These are phyloP conservation scores for Henricia sp. DNA, from an alignment of 53 echinoderm and acorn worm species.

Conservation along the genomic window DNA sequence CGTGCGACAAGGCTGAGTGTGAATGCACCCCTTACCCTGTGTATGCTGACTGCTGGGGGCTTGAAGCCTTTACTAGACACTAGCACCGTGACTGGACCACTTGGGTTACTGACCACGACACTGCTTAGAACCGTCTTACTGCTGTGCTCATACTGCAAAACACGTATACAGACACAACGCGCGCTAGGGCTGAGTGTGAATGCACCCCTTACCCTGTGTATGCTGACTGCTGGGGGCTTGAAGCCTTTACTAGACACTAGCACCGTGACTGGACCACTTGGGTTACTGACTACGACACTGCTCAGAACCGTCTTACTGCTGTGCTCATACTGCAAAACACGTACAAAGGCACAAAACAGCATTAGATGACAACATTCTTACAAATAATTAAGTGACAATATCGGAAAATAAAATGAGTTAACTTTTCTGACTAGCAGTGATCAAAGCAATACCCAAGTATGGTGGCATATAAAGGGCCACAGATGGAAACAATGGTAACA, in stretches of 20 bases:
- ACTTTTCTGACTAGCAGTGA: too few species aligned
- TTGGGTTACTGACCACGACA: conserved; percentile 77
- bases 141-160: conserved; percentile 82
- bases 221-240: conserved; percentile 68
- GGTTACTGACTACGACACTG: conserved; percentile 76
- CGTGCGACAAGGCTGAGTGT: too few species aligned
- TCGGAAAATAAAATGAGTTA: too few species aligned
- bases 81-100: conserved; percentile 57
- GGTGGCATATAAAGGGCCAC: too few species aligned
- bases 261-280: conserved; percentile 63
- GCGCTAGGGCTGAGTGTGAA: too few species aligned
- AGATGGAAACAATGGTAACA: too few species aligned
- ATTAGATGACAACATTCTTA: too few species aligned
- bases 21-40: conserved; percentile 72
- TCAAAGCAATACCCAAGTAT: too few species aligned
- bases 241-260: conserved; percentile 74
- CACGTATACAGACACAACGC: too few species aligned
- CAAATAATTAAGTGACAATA: too few species aligned
- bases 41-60: conserved; percentile 70
- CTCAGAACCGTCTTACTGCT: conserved; percentile 83
- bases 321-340: conserved; percentile 83
- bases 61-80: conserved; percentile 77
- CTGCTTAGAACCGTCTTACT: conserved; percentile 82
- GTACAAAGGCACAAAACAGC: too few species aligned
- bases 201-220: conserved; percentile 74